Evolutionary conservation across 2,113 vertebrate genomes (phyloP).

Genomic region (Pagrus major): DNA sequence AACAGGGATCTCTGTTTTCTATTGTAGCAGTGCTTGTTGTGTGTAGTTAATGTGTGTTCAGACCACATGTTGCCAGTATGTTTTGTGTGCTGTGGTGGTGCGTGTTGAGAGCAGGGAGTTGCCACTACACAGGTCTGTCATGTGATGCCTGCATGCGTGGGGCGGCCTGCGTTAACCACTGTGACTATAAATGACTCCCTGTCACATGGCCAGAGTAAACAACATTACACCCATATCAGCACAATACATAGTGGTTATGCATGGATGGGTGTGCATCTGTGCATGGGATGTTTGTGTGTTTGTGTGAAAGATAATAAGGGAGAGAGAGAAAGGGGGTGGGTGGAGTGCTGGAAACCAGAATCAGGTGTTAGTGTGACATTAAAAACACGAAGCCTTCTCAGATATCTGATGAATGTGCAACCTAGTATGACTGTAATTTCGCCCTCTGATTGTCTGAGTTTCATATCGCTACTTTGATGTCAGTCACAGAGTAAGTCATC

Average conservation of each 20-base stretch:
- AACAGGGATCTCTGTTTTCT: background rate
- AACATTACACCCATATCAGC: constrained; percentile 27
- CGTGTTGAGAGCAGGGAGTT: constrained; percentile 10
- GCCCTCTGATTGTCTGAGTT: background rate
- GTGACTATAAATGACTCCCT: constrained; percentile 20
- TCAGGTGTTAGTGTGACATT: background rate
- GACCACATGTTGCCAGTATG: constrained; percentile 7
- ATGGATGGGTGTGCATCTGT: constrained; percentile 11
- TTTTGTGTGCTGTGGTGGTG: constrained; percentile 32
- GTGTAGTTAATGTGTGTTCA: background rate
- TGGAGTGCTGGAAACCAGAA: background rate
- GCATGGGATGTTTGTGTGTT: background rate
- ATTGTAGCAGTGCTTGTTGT: background rate
- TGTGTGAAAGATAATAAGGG: constrained; percentile 4
- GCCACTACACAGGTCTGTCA: constrained; percentile 16
- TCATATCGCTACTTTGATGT: background rate
- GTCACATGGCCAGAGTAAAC: constrained; percentile 41
- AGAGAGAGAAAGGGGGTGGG: background rate
- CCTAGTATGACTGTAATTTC: constrained; percentile 1
- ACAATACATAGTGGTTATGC: constrained; percentile 27
- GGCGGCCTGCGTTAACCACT: constrained; percentile 21
- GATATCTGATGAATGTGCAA: background rate
- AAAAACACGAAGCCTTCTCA: constrained; percentile 8
- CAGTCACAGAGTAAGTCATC: background rate
- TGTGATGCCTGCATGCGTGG: constrained; percentile 11